Percentiles rank a stretch among this genome's conserved stretches.
Conservation (phyloP, 2,888 invertebrate genomes). For the Mesorhabditis belari region DNA sequence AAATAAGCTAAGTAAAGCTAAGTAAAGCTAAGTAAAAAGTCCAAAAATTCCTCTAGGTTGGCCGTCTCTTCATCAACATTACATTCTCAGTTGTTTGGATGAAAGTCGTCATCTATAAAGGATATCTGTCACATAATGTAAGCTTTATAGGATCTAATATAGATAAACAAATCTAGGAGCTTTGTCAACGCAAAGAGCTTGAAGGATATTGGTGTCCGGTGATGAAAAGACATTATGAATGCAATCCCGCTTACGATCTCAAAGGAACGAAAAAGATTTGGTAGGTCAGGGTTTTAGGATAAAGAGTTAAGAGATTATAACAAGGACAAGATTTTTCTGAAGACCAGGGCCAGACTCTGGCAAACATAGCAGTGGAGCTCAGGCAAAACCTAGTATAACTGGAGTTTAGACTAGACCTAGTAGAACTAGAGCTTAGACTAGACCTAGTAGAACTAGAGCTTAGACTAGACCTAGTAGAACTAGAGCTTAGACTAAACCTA, state of each 20-base stretch:
- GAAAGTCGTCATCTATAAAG: constrained; percentile 49
- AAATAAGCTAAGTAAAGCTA: background rate
- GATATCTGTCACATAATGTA: constrained; percentile 46
- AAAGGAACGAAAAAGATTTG: constrained; percentile 49
- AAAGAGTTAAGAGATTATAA: no score
- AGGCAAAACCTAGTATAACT: no score
- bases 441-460: no score
- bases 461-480: no score
- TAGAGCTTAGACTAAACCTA: no score
- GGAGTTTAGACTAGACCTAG: no score
- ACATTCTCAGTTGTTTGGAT: constrained; percentile 47
- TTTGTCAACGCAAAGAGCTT: constrained; percentile 49
- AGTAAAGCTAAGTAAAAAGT: background rate
- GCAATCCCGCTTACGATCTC: constrained; percentile 36
- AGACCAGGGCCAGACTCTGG: no score
- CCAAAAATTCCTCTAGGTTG: constrained; percentile 18
- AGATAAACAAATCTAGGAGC: constrained; percentile 24
- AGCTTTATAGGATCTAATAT: no score
- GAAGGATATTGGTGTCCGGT: constrained; percentile 52
- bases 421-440: no score
- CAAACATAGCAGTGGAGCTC: no score
- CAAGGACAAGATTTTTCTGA: no score
- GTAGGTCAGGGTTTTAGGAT: no score
- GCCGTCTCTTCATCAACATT: constrained; percentile 45
- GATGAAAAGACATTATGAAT: constrained; percentile 39